Evolutionary conservation across 2,797 vertebrate species (phyloP).

Genomic region (Dermochelys coriacea): DNA sequence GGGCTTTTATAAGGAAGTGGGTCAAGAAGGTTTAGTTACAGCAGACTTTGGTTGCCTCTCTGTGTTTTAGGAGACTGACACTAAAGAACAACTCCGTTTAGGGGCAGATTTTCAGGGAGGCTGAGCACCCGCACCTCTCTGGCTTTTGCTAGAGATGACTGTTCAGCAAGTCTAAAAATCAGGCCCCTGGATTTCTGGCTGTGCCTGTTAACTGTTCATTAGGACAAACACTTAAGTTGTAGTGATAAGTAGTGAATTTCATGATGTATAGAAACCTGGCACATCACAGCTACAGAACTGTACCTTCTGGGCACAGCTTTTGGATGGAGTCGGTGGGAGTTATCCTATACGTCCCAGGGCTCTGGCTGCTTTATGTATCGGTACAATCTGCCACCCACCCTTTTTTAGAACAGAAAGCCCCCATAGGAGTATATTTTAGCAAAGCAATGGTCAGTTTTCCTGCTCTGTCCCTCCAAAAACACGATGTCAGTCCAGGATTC

Average conservation of each 20-base stretch:
- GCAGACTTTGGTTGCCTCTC: not conserved
- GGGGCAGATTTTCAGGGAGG: not conserved
- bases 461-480: not conserved
- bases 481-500: not conserved
- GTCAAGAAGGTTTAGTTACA: slow-evolving; percentile 1
- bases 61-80: slow-evolving; percentile 15
- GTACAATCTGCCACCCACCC: not conserved
- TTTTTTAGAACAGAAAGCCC: slow-evolving; percentile 14
- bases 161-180: not conserved
- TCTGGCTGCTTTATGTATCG: not conserved
- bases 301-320: not conserved
- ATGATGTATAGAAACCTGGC: slow-evolving; percentile 46
- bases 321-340: not conserved
- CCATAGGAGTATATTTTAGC: not conserved
- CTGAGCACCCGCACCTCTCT: not conserved
- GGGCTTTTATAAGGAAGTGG: slow-evolving; percentile 35
- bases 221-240: slow-evolving; percentile 49
- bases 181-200: not conserved
- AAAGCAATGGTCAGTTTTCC: slow-evolving; percentile 7
- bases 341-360: not conserved
- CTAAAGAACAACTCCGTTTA: not conserved
- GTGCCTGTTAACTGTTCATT: slow-evolving; percentile 31
- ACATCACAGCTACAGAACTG: slow-evolving; percentile 44
- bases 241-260: slow-evolving; percentile 23
- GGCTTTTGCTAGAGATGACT: not conserved